Evolutionary conservation across 2,797 vertebrate species (phyloP).

Genomic region (Smutsia gigantea): DNA sequence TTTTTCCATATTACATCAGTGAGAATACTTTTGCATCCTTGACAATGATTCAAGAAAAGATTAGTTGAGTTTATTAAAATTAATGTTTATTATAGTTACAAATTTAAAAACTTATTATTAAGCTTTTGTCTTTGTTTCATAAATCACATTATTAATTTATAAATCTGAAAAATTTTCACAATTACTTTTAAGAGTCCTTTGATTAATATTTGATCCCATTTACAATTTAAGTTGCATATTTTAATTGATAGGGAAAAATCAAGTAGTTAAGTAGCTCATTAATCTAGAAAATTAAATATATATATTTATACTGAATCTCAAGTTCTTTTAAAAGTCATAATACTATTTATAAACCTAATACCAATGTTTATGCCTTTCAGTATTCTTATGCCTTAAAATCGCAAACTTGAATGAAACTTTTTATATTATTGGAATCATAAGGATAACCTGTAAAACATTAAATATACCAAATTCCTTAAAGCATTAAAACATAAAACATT

Average conservation of each 20-base stretch:
- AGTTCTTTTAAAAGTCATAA: background rate
- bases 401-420: background rate
- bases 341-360: background rate
- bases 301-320: background rate
- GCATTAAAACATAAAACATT: background rate
- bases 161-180: background rate
- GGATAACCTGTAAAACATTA: background rate
- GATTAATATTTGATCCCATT: background rate
- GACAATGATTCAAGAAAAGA: background rate
- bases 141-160: constrained; percentile 18
- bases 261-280: background rate
- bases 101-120: background rate
- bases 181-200: background rate
- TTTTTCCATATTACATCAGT: background rate
- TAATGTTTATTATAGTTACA: background rate
- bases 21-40: background rate
- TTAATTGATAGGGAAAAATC: background rate
- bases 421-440: background rate
- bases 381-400: background rate
- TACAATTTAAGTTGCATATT: background rate
- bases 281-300: background rate
- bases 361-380: background rate
- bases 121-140: background rate
- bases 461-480: background rate
- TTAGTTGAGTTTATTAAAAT: background rate